Percentiles rank a stretch among this genome's conserved stretches.
phyloP scores from a whole-genome alignment of 2,888 invertebrate genomes.

The Plagodis pulveraria region DNA sequence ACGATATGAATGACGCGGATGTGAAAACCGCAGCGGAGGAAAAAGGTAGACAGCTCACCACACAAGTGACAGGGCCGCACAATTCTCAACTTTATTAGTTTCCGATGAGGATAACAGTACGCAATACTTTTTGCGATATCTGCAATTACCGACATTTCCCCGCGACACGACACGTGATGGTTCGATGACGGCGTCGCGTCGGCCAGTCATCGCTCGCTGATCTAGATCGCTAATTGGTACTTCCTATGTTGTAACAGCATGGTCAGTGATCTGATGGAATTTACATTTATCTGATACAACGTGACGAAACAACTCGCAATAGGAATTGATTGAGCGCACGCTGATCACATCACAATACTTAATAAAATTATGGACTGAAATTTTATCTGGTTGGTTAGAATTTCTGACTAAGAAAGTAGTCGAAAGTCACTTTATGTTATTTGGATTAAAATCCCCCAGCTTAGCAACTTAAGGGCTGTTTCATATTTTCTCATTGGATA shows the following conservation, averaged over 20 bases:
- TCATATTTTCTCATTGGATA: too few species aligned
- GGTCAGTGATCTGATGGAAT: constrained; percentile 31
- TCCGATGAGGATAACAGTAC: not conserved
- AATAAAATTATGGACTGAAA: too few species aligned
- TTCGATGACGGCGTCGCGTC: constrained; percentile 6
- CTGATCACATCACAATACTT: not conserved
- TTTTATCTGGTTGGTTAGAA: too few species aligned
- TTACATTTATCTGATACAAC: constrained; percentile 19
- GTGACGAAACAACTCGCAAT: constrained; percentile 15
- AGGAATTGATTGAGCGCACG: not conserved
- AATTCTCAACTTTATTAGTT: not conserved
- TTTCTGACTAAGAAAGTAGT: too few species aligned
- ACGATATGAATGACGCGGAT: not conserved
- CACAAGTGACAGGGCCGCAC: not conserved
- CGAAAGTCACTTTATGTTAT: too few species aligned
- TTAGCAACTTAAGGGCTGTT: too few species aligned
- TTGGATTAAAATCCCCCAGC: too few species aligned
- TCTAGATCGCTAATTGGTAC: constrained; percentile 28
- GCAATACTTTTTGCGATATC: not conserved
- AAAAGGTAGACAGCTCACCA: not conserved
- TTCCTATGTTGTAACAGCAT: constrained; percentile 29
- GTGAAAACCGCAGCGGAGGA: not conserved
- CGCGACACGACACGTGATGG: constrained; percentile 20
- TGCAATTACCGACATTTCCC: constrained; percentile 19
- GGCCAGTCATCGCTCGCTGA: constrained; percentile 17